Percentiles rank a stretch among this genome's conserved stretches.
phyloP scores from a whole-genome alignment of 2,888 invertebrate genomes.

The Caenorhabditis angaria region DNA sequence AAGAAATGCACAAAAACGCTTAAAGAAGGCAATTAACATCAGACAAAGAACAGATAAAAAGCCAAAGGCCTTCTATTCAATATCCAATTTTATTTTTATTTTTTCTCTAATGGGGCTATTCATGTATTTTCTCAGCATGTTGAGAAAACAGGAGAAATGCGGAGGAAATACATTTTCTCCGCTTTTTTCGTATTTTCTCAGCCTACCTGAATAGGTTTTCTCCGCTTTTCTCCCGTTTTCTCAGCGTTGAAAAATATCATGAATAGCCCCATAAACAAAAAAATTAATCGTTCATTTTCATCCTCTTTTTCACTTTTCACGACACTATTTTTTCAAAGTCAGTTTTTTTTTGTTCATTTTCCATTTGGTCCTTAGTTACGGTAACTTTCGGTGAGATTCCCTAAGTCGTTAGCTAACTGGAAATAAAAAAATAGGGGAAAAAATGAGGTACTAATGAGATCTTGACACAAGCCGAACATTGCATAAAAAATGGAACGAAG shows the following conservation, averaged over 20 bases:
- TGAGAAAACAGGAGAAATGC: too few species aligned
- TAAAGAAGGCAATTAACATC: conserved; percentile 3
- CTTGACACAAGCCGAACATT: background rate
- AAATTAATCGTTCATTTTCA: background rate
- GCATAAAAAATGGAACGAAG: background rate
- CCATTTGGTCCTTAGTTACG: too few species aligned
- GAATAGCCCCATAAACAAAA: too few species aligned
- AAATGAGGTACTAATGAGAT: conserved; percentile 6
- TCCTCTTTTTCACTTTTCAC: too few species aligned
- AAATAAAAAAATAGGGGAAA: too few species aligned
- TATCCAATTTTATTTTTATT: background rate
- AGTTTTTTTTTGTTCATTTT: too few species aligned
- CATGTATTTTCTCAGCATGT: too few species aligned
- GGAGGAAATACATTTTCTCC: too few species aligned
- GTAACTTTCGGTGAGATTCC: too few species aligned
- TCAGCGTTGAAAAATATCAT: background rate
- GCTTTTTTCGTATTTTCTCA: conserved; percentile 1
- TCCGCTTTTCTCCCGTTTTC: conserved; percentile 4
- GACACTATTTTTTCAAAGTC: too few species aligned
- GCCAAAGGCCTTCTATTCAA: conserved; percentile 2
- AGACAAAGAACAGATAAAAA: conserved; percentile 4
- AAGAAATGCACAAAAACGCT: conserved; percentile 1
- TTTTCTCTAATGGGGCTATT: conserved; percentile 5
- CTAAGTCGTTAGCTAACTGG: too few species aligned
- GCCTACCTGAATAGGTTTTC: conserved; percentile 1